These are phyloP conservation scores for Himalopsyche phryganea DNA, from an alignment of 1,140 invertebrate species.

Conservation along the genomic window DNA sequence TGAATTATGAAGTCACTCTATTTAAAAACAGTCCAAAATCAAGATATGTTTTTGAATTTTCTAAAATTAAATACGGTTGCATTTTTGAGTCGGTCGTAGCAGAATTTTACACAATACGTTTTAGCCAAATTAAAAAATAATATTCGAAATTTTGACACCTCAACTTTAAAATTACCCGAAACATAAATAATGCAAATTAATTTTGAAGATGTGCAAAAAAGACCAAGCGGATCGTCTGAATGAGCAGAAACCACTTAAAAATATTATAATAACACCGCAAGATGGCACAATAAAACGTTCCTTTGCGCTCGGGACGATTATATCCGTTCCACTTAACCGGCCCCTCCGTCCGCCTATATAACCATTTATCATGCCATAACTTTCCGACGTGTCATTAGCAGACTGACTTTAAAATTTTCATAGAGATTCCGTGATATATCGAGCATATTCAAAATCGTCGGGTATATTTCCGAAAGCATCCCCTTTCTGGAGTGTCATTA, in stretches of 20 bases:
- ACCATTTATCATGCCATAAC: constrained; percentile 35
- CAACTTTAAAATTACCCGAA: no score
- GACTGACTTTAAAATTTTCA: constrained; percentile 36
- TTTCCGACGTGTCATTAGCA: constrained; percentile 35
- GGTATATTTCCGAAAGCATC: constrained; percentile 23
- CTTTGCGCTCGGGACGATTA: constrained; percentile 29
- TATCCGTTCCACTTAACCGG: constrained; percentile 33
- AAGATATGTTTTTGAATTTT: no score
- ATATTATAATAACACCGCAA: constrained; percentile 32
- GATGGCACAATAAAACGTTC: constrained; percentile 29
- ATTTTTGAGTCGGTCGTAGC: no score
- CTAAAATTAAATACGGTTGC: no score
- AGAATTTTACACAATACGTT: no score
- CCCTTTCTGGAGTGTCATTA: constrained; percentile 21
- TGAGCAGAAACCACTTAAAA: constrained; percentile 19
- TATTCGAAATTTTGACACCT: no score
- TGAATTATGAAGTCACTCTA: no score
- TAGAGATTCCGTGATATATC: constrained; percentile 35
- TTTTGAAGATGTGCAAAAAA: no score
- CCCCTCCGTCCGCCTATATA: constrained; percentile 15
- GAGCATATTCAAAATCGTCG: constrained; percentile 33
- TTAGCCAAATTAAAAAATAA: no score
- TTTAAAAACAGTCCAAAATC: no score
- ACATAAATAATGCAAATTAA: no score
- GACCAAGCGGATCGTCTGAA: background rate